Percentiles rank a stretch among this genome's conserved stretches.
These are phyloP conservation scores for Hypselothyrea guttata DNA, from an alignment of 2,888 invertebrate species.

Conservation along the genomic window DNA sequence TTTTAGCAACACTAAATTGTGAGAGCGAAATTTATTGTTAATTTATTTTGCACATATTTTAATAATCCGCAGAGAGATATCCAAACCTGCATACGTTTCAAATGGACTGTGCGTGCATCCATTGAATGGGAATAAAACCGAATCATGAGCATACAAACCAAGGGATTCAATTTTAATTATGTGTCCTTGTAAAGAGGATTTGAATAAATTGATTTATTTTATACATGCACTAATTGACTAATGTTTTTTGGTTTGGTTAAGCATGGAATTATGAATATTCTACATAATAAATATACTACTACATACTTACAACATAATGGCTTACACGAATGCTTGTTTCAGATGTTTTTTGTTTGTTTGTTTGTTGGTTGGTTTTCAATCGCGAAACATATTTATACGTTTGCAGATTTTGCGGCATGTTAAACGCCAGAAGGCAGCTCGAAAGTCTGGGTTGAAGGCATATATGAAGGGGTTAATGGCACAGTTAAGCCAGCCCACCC, in stretches of 20 bases:
- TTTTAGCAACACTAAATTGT: no score
- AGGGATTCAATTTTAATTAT: constrained; percentile 15
- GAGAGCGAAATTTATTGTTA: no score
- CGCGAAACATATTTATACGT: constrained; percentile 77
- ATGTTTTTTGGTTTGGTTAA: constrained; percentile 6
- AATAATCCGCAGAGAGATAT: no score
- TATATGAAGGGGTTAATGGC: constrained; percentile 96
- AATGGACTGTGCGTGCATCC: no score
- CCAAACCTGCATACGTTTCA: no score
- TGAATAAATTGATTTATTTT: constrained; percentile 27
- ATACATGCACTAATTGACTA: not conserved
- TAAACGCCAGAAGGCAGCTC: constrained; percentile 92
- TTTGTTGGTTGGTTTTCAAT: constrained; percentile 41
- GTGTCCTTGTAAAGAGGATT: constrained; percentile 25
- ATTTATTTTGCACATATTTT: no score
- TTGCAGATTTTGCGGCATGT: constrained; percentile 83
- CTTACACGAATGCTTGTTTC: not conserved
- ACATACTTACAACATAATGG: not conserved
- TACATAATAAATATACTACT: constrained; percentile 16
- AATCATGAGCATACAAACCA: no score
- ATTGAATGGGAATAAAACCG: not conserved
- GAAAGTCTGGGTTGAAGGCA: constrained; percentile 93
- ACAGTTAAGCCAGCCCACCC: constrained; percentile 95
- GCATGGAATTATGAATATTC: constrained; percentile 8
- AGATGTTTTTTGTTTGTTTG: not conserved